Evolutionary conservation across 2,797 vertebrate genomes (phyloP).

Genomic region (Tauraco hartlaubi): DNA sequence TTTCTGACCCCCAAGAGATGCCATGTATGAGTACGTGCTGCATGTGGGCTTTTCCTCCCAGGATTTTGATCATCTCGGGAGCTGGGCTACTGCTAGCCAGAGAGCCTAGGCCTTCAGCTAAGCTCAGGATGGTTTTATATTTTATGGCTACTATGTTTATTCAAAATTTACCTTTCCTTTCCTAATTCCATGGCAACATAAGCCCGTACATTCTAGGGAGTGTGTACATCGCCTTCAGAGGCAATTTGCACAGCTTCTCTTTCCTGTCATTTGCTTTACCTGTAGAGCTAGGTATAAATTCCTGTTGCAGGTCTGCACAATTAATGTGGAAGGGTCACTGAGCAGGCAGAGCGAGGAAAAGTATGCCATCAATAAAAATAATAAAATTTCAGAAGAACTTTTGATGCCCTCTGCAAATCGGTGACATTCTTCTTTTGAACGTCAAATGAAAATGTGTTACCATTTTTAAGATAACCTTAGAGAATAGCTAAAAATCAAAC

Average conservation of each 20-base stretch:
- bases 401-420: neutral
- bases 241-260: neutral
- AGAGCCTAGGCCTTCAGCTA: neutral
- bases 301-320: neutral
- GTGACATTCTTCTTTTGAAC: neutral
- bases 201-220: neutral
- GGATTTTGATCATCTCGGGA: neutral
- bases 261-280: neutral
- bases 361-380: neutral
- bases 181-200: neutral
- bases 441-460: neutral
- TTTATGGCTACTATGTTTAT: neutral
- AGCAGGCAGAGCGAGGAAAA: neutral
- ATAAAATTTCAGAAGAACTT: slow-evolving; percentile 5
- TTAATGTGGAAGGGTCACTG: neutral
- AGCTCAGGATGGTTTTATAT: neutral
- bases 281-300: neutral
- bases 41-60: neutral
- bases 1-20: neutral
- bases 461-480: neutral
- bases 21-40: neutral
- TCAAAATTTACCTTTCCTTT: slow-evolving; percentile 4
- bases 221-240: accelerated
- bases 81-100: neutral
- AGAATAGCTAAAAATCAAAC: slow-evolving; percentile 20